A percentile compares a stretch with the other conserved stretches of the same genome.
These are phyloP conservation scores for Ameiurus melas DNA, from an alignment of 2,113 vertebrate genomes.

Conservation along the genomic window DNA sequence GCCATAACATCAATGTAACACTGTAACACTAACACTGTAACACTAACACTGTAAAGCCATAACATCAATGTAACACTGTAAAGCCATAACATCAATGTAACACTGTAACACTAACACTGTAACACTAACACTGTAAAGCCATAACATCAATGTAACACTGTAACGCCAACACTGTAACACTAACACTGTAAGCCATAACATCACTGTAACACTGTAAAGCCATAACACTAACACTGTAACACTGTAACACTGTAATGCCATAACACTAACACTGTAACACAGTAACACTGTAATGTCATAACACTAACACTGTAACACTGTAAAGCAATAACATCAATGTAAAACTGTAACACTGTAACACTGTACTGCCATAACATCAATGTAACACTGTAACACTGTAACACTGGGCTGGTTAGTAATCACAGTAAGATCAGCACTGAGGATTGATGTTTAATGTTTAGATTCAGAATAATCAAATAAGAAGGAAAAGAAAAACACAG, in stretches of 20 bases:
- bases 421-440: background rate
- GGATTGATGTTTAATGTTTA: background rate
- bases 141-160: too few species aligned
- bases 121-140: too few species aligned
- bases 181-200: too few species aligned
- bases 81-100: background rate
- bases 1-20: background rate
- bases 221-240: background rate
- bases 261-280: background rate
- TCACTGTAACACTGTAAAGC: background rate
- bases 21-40: background rate
- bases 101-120: background rate
- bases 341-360: background rate
- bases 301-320: background rate
- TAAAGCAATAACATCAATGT: background rate
- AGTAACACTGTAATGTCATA: background rate
- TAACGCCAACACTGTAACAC: background rate
- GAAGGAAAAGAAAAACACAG: too few species aligned
- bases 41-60: background rate
- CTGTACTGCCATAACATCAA: background rate
- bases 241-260: too few species aligned
- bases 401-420: background rate
- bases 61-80: too few species aligned
- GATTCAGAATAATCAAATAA: background rate
- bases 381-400: background rate